These are phyloP conservation scores for Cnemophilus loriae DNA, from an alignment of 2,113 vertebrate genomes.

Conservation along the genomic window DNA sequence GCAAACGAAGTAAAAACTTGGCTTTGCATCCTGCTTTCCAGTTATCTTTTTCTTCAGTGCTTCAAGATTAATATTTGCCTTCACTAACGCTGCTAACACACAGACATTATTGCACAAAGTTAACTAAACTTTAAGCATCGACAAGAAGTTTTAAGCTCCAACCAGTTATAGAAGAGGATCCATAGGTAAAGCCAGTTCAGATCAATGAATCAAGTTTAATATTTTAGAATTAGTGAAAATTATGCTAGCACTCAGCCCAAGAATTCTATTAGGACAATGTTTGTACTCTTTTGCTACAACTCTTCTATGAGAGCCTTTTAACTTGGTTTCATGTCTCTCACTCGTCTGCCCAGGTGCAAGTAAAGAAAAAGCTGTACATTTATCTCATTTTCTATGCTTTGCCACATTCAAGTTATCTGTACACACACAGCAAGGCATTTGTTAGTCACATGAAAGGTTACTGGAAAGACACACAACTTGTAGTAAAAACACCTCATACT, in stretches of 20 bases:
- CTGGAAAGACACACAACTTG: not conserved
- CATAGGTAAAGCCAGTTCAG: not conserved
- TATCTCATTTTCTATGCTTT: not conserved
- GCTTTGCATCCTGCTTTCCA: not conserved
- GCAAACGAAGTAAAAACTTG: not conserved
- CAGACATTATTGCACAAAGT: not conserved
- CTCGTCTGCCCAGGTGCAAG: not conserved
- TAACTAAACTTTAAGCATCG: not conserved
- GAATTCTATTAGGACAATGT: not conserved
- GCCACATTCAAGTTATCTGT: not conserved
- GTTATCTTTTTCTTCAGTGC: not conserved
- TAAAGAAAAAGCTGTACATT: not conserved
- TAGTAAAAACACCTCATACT: not conserved
- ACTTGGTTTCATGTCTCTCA: not conserved
- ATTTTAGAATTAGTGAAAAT: not conserved
- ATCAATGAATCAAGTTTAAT: not conserved
- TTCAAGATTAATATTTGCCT: not conserved
- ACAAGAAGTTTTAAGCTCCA: not conserved
- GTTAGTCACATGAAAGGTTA: not conserved
- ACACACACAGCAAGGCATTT: not conserved
- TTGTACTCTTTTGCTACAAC: not conserved
- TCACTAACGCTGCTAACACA: not conserved
- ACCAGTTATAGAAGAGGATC: not conserved
- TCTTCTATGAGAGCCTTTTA: not conserved
- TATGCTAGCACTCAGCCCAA: not conserved